These are phyloP conservation scores for Plecotus auritus DNA, from an alignment of 2,113 vertebrate species.

Conservation along the genomic window DNA sequence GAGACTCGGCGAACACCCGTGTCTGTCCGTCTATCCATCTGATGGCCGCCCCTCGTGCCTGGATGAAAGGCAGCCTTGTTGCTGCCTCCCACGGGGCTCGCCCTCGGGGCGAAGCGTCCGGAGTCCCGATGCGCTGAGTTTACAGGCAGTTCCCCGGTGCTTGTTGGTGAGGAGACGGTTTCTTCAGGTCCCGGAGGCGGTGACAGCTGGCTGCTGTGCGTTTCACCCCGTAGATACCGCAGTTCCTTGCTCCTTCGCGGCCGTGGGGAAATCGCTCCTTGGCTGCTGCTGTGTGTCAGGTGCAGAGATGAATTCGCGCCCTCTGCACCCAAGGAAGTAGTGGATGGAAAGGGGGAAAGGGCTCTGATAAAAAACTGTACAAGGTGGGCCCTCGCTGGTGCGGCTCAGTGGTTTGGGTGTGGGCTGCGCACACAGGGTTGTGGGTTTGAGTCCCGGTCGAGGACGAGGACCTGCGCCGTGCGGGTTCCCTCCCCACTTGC, in stretches of 20 bases:
- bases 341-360: background rate
- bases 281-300: background rate
- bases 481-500: too few species aligned
- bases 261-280: background rate
- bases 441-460: too few species aligned
- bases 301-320: background rate
- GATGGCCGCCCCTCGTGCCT: conserved; percentile 39
- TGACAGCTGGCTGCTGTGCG: background rate
- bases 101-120: background rate
- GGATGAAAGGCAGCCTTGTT: conserved; percentile 10
- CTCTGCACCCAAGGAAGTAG: background rate
- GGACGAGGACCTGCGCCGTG: too few species aligned
- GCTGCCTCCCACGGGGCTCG: background rate
- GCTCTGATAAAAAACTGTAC: background rate
- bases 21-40: background rate
- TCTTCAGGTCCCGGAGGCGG: background rate
- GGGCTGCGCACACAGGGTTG: too few species aligned
- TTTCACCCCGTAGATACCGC: background rate
- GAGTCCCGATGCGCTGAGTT: too few species aligned
- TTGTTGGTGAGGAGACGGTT: background rate
- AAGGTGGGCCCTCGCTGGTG: too few species aligned
- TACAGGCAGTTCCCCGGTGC: too few species aligned
- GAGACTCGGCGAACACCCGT: background rate
- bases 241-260: background rate
- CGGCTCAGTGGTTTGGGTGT: too few species aligned